Conservation (phyloP, 2,888 invertebrate species). For the Harpagoxenus sublaevis region DNA sequence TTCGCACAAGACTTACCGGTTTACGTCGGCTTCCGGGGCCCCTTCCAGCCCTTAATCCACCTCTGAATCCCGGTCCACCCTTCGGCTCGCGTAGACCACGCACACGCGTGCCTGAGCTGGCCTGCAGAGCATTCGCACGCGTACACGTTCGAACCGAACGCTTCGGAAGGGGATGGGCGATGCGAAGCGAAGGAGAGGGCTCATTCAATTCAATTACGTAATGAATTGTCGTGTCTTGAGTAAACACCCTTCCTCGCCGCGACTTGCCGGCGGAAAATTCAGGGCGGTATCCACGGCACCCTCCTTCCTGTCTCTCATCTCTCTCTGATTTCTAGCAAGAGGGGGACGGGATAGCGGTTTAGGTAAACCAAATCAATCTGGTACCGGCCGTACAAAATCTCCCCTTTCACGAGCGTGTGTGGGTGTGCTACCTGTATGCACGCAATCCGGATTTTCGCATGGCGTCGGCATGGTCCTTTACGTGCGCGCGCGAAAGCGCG, state of each 20-base stretch:
- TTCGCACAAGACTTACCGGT: background rate
- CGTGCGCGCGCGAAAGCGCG: slow-evolving; percentile 34
- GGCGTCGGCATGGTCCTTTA: slow-evolving; percentile 9
- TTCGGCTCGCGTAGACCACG: slow-evolving; percentile 50
- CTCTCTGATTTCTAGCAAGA: slow-evolving; percentile 32
- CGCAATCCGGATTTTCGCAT: slow-evolving; percentile 16
- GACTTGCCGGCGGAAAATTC: slow-evolving; percentile 78
- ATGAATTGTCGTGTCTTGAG: slow-evolving; percentile 87
- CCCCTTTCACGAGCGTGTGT: background rate
- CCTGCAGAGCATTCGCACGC: slow-evolving; percentile 61
- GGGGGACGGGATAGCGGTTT: slow-evolving; percentile 61
- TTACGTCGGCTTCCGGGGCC: slow-evolving; percentile 15
- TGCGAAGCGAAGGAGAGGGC: slow-evolving; percentile 76
- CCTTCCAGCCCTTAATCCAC: slow-evolving; percentile 30
- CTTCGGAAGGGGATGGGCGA: slow-evolving; percentile 4
- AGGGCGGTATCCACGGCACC: slow-evolving; percentile 58
- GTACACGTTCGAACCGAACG: slow-evolving; percentile 54
- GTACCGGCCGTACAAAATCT: slow-evolving; percentile 66
- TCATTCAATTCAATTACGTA: slow-evolving; percentile 86
- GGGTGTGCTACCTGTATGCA: background rate
- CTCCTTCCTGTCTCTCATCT: background rate
- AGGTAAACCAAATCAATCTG: slow-evolving; percentile 76
- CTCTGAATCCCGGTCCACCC: slow-evolving; percentile 45
- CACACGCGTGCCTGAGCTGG: slow-evolving; percentile 61
- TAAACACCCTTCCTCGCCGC: slow-evolving; percentile 85